phyloP scores from a whole-genome alignment of 2,888 invertebrate genomes.

The Torymus aiolomorphi region DNA sequence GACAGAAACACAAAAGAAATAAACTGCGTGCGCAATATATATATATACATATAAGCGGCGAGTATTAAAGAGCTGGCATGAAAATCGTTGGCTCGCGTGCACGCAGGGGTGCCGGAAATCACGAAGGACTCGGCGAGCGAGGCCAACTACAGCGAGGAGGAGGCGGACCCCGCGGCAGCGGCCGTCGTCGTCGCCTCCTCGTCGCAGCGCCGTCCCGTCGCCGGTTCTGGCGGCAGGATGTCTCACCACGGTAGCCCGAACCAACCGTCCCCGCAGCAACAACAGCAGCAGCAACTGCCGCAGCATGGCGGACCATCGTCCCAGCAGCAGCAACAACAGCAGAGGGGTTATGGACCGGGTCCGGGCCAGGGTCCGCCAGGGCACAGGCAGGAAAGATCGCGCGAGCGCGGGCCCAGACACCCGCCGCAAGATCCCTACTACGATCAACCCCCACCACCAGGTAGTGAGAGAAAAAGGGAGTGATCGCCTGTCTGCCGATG shows the following conservation, averaged over 20 bases:
- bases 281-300: slow-evolving; percentile 75
- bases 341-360: slow-evolving; percentile 57
- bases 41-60: too few species aligned
- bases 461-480: slow-evolving; percentile 27
- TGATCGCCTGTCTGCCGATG: not conserved
- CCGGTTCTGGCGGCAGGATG: not conserved
- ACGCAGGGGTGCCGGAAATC: slow-evolving; percentile 81
- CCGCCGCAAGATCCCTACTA: slow-evolving; percentile 67
- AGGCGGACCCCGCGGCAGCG: slow-evolving; percentile 61
- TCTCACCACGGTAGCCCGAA: slow-evolving; percentile 37
- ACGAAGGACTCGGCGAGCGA: slow-evolving; percentile 87
- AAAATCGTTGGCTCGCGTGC: slow-evolving; percentile 25
- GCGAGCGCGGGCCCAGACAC: not conserved
- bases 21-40: too few species aligned
- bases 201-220: not conserved
- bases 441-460: slow-evolving; percentile 66
- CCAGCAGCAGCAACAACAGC: slow-evolving; percentile 60
- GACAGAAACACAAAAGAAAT: too few species aligned
- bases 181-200: not conserved
- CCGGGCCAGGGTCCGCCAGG: slow-evolving; percentile 4
- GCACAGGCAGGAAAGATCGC: slow-evolving; percentile 23
- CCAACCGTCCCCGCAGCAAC: slow-evolving; percentile 36
- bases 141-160: slow-evolving; percentile 84
- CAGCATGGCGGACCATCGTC: slow-evolving; percentile 73
- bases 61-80: not conserved